Conservation (phyloP, 2,113 vertebrate genomes). For the Eptesicus fuscus region DNA sequence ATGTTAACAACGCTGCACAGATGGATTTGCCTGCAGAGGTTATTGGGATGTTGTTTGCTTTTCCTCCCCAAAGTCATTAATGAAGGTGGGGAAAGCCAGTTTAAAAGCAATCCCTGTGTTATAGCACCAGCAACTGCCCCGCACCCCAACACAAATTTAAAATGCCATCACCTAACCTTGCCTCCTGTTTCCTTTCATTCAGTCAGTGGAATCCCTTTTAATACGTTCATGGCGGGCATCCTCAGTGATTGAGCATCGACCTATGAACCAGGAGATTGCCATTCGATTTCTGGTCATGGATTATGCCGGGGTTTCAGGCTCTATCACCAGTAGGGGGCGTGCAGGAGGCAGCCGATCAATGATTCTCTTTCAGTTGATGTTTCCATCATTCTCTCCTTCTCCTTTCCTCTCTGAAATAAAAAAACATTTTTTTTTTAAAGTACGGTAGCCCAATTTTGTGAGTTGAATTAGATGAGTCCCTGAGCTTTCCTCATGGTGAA, state of each 20-base stretch:
- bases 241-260: neutral
- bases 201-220: neutral
- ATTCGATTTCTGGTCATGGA: neutral
- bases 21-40: conserved; percentile 56
- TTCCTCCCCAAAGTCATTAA: conserved; percentile 45
- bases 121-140: neutral
- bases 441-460: neutral
- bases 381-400: neutral
- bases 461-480: neutral
- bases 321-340: neutral
- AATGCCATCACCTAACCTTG: neutral
- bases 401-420: neutral
- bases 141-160: neutral
- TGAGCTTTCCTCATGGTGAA: conserved; percentile 15
- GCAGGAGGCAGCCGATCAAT: neutral
- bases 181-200: conserved; percentile 28
- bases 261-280: neutral
- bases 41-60: conserved; percentile 61
- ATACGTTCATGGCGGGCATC: neutral
- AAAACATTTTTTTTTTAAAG: neutral
- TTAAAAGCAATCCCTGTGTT: conserved; percentile 41
- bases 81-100: conserved; percentile 28
- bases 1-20: conserved; percentile 38
- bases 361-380: neutral
- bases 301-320: neutral